These are phyloP conservation scores for Parauchenoglanis punctatus DNA, from an alignment of 2,797 vertebrate species.

Conservation along the genomic window DNA sequence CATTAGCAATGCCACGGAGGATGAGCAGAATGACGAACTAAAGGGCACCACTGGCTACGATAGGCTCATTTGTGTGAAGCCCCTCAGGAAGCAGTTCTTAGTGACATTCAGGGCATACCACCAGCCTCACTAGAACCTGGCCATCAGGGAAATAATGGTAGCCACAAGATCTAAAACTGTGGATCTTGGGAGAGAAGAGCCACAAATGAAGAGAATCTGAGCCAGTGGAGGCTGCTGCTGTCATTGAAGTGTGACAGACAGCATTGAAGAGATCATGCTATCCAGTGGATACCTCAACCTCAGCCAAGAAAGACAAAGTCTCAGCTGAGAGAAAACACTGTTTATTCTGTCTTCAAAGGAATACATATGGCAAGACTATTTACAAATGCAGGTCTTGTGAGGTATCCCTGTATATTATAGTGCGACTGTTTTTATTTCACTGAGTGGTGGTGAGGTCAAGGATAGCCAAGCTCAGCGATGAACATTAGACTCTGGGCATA, in stretches of 20 bases:
- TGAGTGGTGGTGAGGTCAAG: too few species aligned
- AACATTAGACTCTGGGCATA: too few species aligned
- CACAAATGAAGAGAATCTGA: too few species aligned
- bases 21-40: neutral
- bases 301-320: neutral
- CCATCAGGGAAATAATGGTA: too few species aligned
- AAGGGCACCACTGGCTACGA: neutral
- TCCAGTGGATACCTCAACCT: neutral
- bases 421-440: neutral
- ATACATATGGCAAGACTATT: neutral
- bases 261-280: neutral
- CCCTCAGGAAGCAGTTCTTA: neutral
- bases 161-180: too few species aligned
- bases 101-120: neutral
- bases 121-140: neutral
- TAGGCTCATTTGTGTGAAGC: neutral
- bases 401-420: neutral
- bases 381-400: neutral
- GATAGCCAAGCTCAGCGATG: too few species aligned
- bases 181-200: too few species aligned
- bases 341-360: neutral
- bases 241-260: neutral
- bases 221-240: neutral
- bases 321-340: conserved; percentile 10
- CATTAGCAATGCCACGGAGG: neutral